Evolutionary conservation across 2,113 vertebrate species (phyloP).

Genomic region (Nyctereutes procyonoides): DNA sequence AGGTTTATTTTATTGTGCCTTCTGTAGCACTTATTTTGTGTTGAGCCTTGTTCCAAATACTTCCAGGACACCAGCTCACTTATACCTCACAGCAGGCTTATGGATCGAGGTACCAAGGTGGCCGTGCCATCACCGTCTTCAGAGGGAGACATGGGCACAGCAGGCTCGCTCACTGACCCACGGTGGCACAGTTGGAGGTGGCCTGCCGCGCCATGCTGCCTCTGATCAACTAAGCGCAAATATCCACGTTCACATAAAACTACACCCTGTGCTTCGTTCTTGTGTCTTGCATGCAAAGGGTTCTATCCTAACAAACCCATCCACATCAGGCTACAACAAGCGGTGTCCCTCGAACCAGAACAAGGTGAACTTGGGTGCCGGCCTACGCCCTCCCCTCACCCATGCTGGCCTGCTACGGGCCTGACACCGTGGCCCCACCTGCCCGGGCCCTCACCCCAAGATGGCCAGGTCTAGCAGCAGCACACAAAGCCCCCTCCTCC

Average conservation of each 20-base stretch:
- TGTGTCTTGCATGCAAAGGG: background rate
- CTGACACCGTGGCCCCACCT: background rate
- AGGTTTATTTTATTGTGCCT: background rate
- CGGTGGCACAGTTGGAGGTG: no score
- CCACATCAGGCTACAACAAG: background rate
- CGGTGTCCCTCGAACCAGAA: background rate
- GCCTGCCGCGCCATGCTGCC: rapidly evolving
- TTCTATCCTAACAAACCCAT: background rate
- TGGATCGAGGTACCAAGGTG: background rate
- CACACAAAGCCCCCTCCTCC: background rate
- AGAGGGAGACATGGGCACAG: rapidly evolving
- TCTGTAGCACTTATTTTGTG: background rate
- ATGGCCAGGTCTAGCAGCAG: background rate
- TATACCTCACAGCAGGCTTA: no score
- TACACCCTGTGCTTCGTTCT: background rate
- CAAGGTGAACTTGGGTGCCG: background rate
- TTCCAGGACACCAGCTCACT: background rate
- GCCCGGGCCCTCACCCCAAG: background rate
- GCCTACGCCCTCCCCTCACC: background rate
- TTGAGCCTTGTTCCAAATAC: background rate
- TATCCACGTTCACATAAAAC: background rate
- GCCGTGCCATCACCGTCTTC: rapidly evolving
- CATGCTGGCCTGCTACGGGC: background rate
- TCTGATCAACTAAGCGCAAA: background rate
- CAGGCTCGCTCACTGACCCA: background rate